Base-by-base conservation (phyloP, 2,888 invertebrate genomes). In the Eupithecia exiguata region DNA sequence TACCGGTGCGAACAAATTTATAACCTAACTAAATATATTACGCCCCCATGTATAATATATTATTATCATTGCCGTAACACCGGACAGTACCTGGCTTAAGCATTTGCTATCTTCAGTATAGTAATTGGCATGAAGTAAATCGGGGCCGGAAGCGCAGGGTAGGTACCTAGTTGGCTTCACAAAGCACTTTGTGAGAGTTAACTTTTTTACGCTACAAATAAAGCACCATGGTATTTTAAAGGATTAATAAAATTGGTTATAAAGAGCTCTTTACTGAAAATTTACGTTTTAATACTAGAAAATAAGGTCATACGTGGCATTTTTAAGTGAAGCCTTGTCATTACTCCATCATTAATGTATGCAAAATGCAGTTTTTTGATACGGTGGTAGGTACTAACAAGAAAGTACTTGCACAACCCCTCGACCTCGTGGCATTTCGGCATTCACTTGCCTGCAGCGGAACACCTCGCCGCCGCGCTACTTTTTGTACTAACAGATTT, bases 401-500 rank as follows among this genome's bases (percentile, higher is more conserved):
- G 21, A 53, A 53, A 53, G 58, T 58, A 58, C 58, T 12, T 58
- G 25, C 25, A 65, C 65, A 74, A 74, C 65, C 73, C 76, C 77
- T 78, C 82, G 82, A 82, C 84, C 83, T 82, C 81, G 81, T 81
- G 77, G 81, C 79, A 82, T 87, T 88, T 84, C 78, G 79, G 81
- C 80, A 78, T 77, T 79, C 77, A 77, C 78, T 77, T 78, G 76
- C 77, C 66, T 76, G 76, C 75, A 78, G 71, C 80, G 82, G 78
- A 82, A 85, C 80, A 79, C 81, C 53, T 81, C 79, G 77, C 76
- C 79, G 77, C 76, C 76, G 72, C 80, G 79, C 77, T 81, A 82
- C 76, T 88, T 88, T 87, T 87, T 86, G 84, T 80, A 76, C 75
- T 83, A 83, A 81, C 81, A 85, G 85, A 88, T 88, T 88, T 88